phyloP scores from a whole-genome alignment of 2,113 vertebrate genomes.

The Malurus alboscapulatus region DNA sequence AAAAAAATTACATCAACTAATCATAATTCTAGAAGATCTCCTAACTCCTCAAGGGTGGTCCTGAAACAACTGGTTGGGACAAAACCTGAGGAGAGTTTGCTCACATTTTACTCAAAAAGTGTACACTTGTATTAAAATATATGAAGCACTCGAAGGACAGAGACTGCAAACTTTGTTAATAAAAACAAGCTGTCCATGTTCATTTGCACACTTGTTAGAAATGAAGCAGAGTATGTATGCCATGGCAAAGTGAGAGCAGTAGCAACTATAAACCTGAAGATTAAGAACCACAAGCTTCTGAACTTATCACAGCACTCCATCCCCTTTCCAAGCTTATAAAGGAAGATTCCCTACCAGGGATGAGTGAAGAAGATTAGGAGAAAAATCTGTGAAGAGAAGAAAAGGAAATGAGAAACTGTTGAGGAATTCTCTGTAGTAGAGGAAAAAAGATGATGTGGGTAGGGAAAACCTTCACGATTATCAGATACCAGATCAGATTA shows the following conservation, averaged over 20 bases:
- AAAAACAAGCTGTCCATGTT: background rate
- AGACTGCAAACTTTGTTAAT: background rate
- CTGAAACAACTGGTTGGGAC: background rate
- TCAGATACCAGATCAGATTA: background rate
- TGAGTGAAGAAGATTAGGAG: background rate
- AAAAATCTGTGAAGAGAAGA: background rate
- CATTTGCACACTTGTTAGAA: background rate
- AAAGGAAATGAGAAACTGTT: background rate
- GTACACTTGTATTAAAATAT: background rate
- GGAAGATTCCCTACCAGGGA: background rate
- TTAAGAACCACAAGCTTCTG: background rate
- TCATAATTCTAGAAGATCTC: background rate
- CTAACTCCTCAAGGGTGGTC: background rate
- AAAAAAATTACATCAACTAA: background rate
- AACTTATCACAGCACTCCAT: background rate
- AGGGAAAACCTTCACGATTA: background rate
- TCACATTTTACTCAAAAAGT: background rate
- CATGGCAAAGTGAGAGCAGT: background rate
- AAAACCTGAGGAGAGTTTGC: background rate
- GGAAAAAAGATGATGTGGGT: background rate
- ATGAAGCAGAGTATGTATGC: background rate
- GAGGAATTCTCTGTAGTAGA: background rate
- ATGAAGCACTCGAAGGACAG: background rate
- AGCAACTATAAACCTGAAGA: background rate
- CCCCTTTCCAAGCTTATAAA: background rate